Evolutionary conservation across 2,888 invertebrate genomes (phyloP).

Genomic region (Meganola albula): DNA sequence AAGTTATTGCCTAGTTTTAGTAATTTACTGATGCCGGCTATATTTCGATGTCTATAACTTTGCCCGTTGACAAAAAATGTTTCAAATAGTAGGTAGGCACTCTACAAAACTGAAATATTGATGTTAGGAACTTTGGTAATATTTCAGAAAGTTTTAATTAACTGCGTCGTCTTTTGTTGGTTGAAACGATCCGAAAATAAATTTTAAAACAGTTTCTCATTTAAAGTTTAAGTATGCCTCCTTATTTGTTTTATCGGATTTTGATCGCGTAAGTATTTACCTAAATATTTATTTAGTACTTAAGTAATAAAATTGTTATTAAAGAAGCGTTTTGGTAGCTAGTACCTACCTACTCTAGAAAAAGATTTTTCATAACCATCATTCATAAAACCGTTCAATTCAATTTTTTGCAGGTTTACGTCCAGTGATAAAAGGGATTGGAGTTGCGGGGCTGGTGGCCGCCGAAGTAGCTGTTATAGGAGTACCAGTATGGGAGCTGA

Average conservation of each 20-base stretch:
- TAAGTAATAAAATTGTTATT: too few relatives aligned
- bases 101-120: constrained; percentile 18
- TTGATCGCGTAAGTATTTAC: constrained; percentile 17
- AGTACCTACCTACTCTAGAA: too few relatives aligned
- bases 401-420: constrained; percentile 38
- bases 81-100: constrained; percentile 9
- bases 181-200: constrained; percentile 22
- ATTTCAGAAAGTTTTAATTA: constrained; percentile 39
- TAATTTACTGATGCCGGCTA: too few relatives aligned
- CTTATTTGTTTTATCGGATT: constrained; percentile 18
- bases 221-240: constrained; percentile 31
- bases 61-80: constrained; percentile 11
- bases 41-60: too few relatives aligned
- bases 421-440: constrained; percentile 37
- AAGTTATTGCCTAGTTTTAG: too few relatives aligned
- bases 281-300: too few relatives aligned
- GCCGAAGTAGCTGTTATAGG: constrained; percentile 39
- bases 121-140: constrained; percentile 27
- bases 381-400: too few relatives aligned
- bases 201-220: constrained; percentile 29
- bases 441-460: constrained; percentile 36
- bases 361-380: too few relatives aligned
- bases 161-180: constrained; percentile 30
- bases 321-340: too few relatives aligned
- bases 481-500: constrained; percentile 51